Evolutionary conservation across 2,797 vertebrate species (phyloP).

Genomic region (Sebastes trivittatus): DNA sequence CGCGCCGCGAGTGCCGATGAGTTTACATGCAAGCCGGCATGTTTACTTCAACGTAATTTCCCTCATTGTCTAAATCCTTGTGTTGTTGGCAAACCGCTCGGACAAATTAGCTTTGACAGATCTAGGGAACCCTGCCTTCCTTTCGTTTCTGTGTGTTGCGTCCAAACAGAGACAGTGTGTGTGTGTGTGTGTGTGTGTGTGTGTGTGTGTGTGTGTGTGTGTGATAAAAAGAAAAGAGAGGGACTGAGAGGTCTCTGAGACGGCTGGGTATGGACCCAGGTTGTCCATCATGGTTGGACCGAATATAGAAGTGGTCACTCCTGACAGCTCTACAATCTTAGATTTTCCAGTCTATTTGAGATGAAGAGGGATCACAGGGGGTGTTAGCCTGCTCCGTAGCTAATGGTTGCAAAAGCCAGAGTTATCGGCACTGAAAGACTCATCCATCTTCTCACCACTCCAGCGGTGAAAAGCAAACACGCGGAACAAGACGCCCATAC

Average conservation of each 20-base stretch:
- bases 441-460: conserved; percentile 82
- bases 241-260: conserved; percentile 17
- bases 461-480: conserved; percentile 81
- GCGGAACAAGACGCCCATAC: conserved; percentile 77
- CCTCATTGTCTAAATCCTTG: conserved; percentile 52
- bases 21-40: conserved; percentile 67
- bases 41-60: conserved; percentile 70
- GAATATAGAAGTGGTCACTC: conserved; percentile 68
- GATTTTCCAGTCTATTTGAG: conserved; percentile 74
- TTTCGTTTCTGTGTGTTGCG: conserved; percentile 13
- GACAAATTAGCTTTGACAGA: conserved; percentile 61
- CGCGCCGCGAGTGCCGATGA: conserved; percentile 53
- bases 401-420: conserved; percentile 61
- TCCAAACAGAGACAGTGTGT: conserved; percentile 7
- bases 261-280: conserved; percentile 19
- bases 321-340: conserved; percentile 61
- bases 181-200: neutral
- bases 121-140: conserved; percentile 54
- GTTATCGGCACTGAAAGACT: conserved; percentile 67
- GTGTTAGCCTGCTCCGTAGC: conserved; percentile 24
- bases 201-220: neutral
- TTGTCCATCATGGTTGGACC: conserved; percentile 65
- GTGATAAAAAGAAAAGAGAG: neutral
- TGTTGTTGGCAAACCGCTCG: conserved; percentile 40
- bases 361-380: conserved; percentile 62